phyloP scores from a whole-genome alignment of 1,140 invertebrate genomes.

The Sweltsa coloradensis region DNA sequence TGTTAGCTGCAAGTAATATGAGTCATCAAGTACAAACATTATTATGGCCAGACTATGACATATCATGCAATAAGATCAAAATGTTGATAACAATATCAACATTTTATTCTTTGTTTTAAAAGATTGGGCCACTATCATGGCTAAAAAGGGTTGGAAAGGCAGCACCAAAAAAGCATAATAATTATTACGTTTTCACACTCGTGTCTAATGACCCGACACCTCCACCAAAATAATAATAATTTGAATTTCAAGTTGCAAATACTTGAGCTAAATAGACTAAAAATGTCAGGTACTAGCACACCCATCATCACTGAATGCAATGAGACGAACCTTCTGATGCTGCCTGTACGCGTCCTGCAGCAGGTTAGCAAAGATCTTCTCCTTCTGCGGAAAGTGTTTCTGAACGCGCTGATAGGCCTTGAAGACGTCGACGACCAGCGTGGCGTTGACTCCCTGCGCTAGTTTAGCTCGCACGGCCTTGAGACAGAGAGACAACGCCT shows the following conservation, averaged over 20 bases:
- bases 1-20: neutral
- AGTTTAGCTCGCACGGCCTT: constrained; percentile 40
- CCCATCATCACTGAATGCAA: too few species aligned
- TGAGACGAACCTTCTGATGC: neutral
- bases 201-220: neutral
- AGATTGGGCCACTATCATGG: too few species aligned
- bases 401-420: constrained; percentile 8
- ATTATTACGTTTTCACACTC: neutral
- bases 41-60: neutral
- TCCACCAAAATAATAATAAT: neutral
- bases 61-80: too few species aligned
- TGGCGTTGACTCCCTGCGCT: neutral
- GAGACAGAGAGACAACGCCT: constrained; percentile 55
- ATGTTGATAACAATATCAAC: too few species aligned
- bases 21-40: neutral
- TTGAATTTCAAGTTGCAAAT: neutral
- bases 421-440: constrained; percentile 3
- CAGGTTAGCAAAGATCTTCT: constrained; percentile 6
- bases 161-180: neutral
- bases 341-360: constrained; percentile 7
- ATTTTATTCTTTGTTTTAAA: too few species aligned
- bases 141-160: too few species aligned
- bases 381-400: constrained; percentile 6
- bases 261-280: neutral
- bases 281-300: too few species aligned